Conservation (phyloP, 30 jellyfish, hydroid and myxozoan genomes). For the Cassiopea andromeda region DNA sequence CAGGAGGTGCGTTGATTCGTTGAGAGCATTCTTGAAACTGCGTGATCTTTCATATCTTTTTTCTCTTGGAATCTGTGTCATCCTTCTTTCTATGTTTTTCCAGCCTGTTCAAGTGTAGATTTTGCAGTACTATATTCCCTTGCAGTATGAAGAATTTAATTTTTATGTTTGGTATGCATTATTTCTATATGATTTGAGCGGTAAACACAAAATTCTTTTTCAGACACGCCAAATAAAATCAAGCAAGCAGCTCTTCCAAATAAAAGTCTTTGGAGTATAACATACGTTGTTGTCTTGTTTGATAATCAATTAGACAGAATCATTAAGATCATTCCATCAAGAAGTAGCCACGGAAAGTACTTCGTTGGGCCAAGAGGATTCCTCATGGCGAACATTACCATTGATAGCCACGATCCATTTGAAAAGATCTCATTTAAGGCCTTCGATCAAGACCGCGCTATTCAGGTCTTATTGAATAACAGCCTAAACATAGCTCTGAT, state of each 20-base stretch:
- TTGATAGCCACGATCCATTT: slow-evolving; percentile 95
- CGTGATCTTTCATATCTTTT: too few relatives aligned
- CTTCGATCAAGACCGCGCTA: slow-evolving; percentile 79
- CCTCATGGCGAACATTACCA: slow-evolving; percentile 89
- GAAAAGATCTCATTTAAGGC: slow-evolving; percentile 88
- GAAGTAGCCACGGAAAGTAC: slow-evolving; percentile 97
- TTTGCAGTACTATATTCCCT: too few relatives aligned
- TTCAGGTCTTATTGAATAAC: slow-evolving; percentile 70
- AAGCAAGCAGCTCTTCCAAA: slow-evolving; percentile 68
- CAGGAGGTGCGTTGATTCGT: slow-evolving; percentile 10
- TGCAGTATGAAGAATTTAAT: too few relatives aligned
- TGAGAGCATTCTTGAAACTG: too few relatives aligned
- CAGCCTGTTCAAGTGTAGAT: too few relatives aligned
- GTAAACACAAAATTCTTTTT: not conserved
- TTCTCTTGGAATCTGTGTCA: too few relatives aligned
- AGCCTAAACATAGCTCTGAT: slow-evolving; percentile 53
- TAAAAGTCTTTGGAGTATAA: not conserved
- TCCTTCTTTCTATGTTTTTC: too few relatives aligned
- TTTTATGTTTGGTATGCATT: too few relatives aligned
- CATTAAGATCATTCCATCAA: slow-evolving; percentile 84
- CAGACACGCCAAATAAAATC: slow-evolving; percentile 20
- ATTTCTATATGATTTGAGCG: too few relatives aligned
- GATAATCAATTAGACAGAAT: slow-evolving; percentile 95
- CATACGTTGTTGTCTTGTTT: slow-evolving; percentile 85
- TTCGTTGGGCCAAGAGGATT: slow-evolving; percentile 93